Base-by-base conservation (phyloP, 2,113 vertebrate genomes). In the Chaetura pelagica region DNA sequence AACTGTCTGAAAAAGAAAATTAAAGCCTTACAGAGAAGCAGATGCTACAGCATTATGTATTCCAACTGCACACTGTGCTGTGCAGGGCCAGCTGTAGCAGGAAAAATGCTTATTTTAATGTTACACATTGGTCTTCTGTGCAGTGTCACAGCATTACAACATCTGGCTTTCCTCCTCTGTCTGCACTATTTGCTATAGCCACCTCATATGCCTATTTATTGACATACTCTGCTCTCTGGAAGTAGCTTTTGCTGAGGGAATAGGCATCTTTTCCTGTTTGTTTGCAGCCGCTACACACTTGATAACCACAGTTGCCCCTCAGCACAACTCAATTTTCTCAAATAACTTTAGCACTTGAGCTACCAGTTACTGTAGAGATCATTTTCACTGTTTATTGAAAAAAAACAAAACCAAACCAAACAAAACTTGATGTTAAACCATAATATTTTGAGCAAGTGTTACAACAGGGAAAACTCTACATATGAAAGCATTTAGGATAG, bases 291-390 rank as follows among this genome's bases (percentile, higher is more conserved):
- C 73, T 94, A 49, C 73, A 90, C 79, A 90, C 57, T 93, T 94
- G 77, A 90, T 84, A 92, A 90, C 15, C 44, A 75, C 79, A 68
- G 86, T 7, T 90, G 51, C 76, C 88, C 72, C 88, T 90, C 83
- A 89, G 93, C 79, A 78, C 76, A 89, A 93, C 84, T 95, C 85
- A 81, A 61, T 94, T 96, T 97, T 93, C 73, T 86, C 64, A 86
- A 93, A 86, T 52, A 86, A 90, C 76, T 76, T 78, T 48, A 58
- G 68, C 81, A 71, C 52, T 92, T 54, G 35, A 89, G 79, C 38
- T 86, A 78, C 52, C 62, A 49, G 61, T 84, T 93, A 93, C 49
- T 86, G 73, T 42, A 84, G 63, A 86, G 68, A 92, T 85, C 2
- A 88, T 86, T 88, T 93, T 71, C 32, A 35, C 21, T 86, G 61